These are phyloP conservation scores for Formica aserva DNA, from an alignment of 2,888 invertebrate genomes.

Conservation along the genomic window DNA sequence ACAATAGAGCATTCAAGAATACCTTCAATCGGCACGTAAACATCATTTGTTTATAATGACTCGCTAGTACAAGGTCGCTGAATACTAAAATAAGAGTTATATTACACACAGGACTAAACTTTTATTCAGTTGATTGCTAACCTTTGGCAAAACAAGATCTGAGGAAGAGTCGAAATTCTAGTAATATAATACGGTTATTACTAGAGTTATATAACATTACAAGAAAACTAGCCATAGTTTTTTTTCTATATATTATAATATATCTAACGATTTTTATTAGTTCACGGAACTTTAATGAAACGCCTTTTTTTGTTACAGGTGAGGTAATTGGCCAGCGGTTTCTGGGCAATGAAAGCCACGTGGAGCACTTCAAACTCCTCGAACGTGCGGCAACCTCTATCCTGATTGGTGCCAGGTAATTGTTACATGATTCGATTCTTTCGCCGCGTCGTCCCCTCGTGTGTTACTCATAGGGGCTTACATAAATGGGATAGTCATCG, in stretches of 20 bases:
- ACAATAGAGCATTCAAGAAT: neutral
- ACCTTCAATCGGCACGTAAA: neutral
- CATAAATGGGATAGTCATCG: constrained; percentile 69
- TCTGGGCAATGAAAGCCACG: constrained; percentile 92
- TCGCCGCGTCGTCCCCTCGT: constrained; percentile 23
- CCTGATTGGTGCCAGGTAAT: constrained; percentile 95
- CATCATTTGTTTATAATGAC: neutral
- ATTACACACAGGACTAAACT: neutral
- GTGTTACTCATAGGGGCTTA: constrained; percentile 42
- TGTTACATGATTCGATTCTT: constrained; percentile 74
- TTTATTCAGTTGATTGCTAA: neutral
- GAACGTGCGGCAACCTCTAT: constrained; percentile 94
- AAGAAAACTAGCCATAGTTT: neutral
- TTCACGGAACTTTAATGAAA: neutral
- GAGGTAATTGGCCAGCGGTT: constrained; percentile 92
- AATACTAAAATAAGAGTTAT: neutral
- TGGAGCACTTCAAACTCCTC: constrained; percentile 96
- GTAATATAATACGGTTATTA: neutral
- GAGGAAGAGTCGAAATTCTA: too few relatives aligned
- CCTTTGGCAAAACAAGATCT: too few relatives aligned
- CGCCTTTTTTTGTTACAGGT: constrained; percentile 87
- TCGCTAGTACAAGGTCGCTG: neutral
- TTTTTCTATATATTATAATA: neutral
- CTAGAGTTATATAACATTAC: neutral
- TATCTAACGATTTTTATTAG: neutral